Evolutionary conservation across 2,113 vertebrate genomes (phyloP).

Genomic region (Dasyurus viverrinus): DNA sequence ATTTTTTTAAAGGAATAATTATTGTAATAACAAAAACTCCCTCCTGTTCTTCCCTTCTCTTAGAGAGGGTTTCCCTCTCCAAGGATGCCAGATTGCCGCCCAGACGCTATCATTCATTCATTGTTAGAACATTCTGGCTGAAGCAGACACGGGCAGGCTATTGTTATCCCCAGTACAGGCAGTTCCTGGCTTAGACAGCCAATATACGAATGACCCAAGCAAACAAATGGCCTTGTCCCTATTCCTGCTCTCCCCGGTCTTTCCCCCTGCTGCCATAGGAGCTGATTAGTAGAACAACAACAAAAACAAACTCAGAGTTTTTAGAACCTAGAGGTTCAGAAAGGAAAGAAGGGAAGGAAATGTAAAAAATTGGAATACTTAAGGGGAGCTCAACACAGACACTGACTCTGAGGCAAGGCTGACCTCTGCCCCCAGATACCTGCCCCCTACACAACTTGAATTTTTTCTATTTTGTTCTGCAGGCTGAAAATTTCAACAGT

Average conservation of each 20-base stretch:
- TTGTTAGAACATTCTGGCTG: conserved; percentile 36
- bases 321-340: neutral
- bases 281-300: neutral
- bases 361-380: neutral
- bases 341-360: neutral
- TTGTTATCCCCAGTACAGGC: conserved; percentile 29
- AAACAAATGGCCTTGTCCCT: conserved; percentile 7
- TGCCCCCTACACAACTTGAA: neutral
- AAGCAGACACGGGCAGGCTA: conserved; percentile 22
- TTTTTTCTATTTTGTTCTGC: neutral
- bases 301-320: neutral
- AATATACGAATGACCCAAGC: conserved; percentile 27
- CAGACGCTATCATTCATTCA: conserved; percentile 55
- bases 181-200: conserved; percentile 14
- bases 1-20: conserved; percentile 57
- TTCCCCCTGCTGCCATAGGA: neutral
- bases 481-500: neutral
- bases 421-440: neutral
- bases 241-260: neutral
- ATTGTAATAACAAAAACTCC: conserved; percentile 34
- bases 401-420: neutral
- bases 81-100: conserved; percentile 51
- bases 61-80: conserved; percentile 64
- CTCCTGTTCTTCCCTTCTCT: conserved; percentile 49
- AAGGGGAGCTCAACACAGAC: neutral